phyloP scores from a whole-genome alignment of 2,797 vertebrate species.

The Argya squamiceps region DNA sequence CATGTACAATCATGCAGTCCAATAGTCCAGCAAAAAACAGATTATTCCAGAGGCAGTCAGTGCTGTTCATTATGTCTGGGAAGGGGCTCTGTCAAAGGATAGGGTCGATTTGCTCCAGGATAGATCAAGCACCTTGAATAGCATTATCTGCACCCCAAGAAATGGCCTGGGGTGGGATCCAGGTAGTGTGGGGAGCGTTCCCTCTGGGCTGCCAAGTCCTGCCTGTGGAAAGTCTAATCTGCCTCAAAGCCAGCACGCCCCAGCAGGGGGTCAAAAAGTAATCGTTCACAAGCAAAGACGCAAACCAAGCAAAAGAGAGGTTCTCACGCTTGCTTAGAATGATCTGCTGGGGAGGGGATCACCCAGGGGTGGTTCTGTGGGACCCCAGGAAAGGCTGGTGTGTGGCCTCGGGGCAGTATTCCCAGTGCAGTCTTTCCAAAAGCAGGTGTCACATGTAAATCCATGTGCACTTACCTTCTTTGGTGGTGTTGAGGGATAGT shows the following conservation, averaged over 20 bases:
- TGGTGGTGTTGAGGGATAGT: fast-evolving
- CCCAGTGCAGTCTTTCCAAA: not conserved
- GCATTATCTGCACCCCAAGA: not conserved
- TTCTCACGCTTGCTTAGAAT: not conserved
- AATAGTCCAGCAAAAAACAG: not conserved
- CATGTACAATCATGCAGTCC: not conserved
- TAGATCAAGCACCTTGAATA: not conserved
- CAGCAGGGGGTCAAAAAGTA: fast-evolving
- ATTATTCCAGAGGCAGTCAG: not conserved
- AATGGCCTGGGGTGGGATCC: not conserved
- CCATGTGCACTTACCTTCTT: fast-evolving
- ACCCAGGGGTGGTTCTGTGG: not conserved
- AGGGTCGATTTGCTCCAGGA: not conserved
- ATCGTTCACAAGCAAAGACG: not conserved
- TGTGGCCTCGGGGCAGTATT: fast-evolving
- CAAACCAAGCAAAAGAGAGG: not conserved
- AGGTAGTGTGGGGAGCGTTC: not conserved
- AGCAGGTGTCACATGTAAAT: fast-evolving
- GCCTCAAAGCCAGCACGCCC: not conserved
- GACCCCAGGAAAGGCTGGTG: not conserved
- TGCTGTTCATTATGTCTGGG: not conserved
- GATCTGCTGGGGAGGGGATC: not conserved
- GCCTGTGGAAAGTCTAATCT: not conserved
- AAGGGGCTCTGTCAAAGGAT: not conserved
- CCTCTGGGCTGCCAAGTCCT: not conserved